These are phyloP conservation scores for Sebastes baramenuke DNA, from an alignment of 2,797 vertebrate genomes.

Conservation along the genomic window DNA sequence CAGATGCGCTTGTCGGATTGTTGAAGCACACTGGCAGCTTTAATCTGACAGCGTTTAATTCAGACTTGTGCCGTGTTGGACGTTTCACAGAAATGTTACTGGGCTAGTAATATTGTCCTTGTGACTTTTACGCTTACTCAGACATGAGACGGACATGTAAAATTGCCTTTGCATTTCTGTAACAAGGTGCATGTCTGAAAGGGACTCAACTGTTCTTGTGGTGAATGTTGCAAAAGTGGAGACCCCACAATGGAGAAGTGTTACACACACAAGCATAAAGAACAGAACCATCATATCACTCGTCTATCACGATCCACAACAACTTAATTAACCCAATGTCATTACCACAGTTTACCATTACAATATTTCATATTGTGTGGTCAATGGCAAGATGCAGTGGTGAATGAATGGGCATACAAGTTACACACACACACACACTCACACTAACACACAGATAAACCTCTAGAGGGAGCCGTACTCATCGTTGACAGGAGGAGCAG, in stretches of 20 bases:
- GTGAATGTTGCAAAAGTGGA: slow-evolving; percentile 37
- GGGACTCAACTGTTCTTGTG: slow-evolving; percentile 5
- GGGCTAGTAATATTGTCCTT: not conserved
- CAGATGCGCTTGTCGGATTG: not conserved
- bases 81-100: not conserved
- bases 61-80: not conserved
- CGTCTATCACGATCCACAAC: slow-evolving; percentile 37
- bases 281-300: slow-evolving; percentile 34
- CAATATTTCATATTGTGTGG: slow-evolving; percentile 74
- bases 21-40: not conserved
- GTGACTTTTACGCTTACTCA: not conserved
- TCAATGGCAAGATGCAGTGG: slow-evolving; percentile 83
- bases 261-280: slow-evolving; percentile 58
- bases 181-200: slow-evolving; percentile 35
- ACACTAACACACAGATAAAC: slow-evolving; percentile 80
- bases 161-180: not conserved
- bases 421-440: slow-evolving; percentile 59
- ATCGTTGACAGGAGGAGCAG: slow-evolving; percentile 91
- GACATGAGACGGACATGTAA: not conserved
- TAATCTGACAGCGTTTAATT: not conserved
- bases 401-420: slow-evolving; percentile 81
- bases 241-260: slow-evolving; percentile 29
- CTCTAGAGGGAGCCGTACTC: slow-evolving; percentile 94
- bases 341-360: slow-evolving; percentile 75
- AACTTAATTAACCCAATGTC: slow-evolving; percentile 44